Base-by-base conservation (phyloP, 2,797 vertebrate genomes). In the Tenualosa ilisha region DNA sequence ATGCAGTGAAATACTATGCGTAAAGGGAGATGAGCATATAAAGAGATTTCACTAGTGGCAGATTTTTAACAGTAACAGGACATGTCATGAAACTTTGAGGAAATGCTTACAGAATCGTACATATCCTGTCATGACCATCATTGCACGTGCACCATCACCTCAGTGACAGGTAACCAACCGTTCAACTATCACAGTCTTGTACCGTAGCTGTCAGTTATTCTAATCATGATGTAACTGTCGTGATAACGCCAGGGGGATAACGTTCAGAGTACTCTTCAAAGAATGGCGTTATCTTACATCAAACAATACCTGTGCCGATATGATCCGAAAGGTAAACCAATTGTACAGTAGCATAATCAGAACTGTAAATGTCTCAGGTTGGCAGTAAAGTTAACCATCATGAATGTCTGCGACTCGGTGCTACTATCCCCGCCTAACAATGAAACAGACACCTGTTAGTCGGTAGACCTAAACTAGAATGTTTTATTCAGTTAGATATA, bases 241-340 rank as follows among this genome's bases (percentile, higher is more conserved):
- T 20, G 72, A 79, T 46, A 79, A 79, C 6, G 37, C 4, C 72
- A 46, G 43, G 46, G 40, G 72, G 72, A 43, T 79, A 79, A 79
- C 40, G 40, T 79, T 20, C 37, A 46, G 72, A 79, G 40, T 17
- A 15, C 46, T 17, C 37, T 46, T 79, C 72, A 79, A 79, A 46
- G 72, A 17, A 40, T 79, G 37, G 20, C 43, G 40, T 79, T 79
- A 79, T 43, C 72, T 79, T 40, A 46, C 72, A 20, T 46, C 72
- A 79, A 11, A 79, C 37, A 43, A 46, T 46, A 46, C 40, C 17
- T 79, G 43, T 43, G 65, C 40, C 17, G 40, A 46, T 43, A 43
- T 37, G 40, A 79, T 43, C 72, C 17, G 40, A 46, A 79, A 79
- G 72, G 72, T 79, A 79, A 79, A 79, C 72, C 72, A 79, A n/a